phyloP scores from a whole-genome alignment of 2,888 invertebrate genomes.

The Hemicrepidius hirtus region DNA sequence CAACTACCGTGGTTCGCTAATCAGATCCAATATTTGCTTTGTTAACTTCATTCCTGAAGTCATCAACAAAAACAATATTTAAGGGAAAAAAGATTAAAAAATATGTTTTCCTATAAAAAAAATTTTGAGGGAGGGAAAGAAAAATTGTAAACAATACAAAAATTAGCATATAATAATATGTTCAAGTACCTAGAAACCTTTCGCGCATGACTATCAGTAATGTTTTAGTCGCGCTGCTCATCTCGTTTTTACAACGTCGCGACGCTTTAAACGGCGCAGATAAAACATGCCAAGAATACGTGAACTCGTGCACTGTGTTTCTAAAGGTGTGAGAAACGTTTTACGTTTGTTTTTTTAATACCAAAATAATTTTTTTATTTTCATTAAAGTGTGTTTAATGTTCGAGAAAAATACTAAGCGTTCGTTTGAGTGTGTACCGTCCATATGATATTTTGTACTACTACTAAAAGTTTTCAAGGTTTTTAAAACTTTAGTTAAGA shows the following conservation, averaged over 20 bases:
- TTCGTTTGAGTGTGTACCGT: too few species aligned
- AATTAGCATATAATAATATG: not conserved
- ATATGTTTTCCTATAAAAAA: too few species aligned
- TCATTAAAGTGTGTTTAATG: too few species aligned
- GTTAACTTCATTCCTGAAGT: too few species aligned
- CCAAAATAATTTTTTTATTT: not conserved
- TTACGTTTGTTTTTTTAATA: not conserved
- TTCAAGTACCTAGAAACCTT: too few species aligned
- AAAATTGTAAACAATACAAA: not conserved
- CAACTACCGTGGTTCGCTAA: not conserved
- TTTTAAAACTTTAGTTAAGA: too few species aligned
- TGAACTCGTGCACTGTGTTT: not conserved
- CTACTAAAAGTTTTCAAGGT: too few species aligned
- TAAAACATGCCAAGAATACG: constrained; percentile 6
- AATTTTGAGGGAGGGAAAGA: too few species aligned
- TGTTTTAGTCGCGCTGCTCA: constrained; percentile 19
- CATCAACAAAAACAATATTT: not conserved
- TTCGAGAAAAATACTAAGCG: too few species aligned
- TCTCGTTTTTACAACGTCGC: constrained; percentile 37
- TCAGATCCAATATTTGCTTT: too few species aligned
- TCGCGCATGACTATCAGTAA: constrained; percentile 3
- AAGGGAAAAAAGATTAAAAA: too few species aligned
- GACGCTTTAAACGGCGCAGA: constrained; percentile 27
- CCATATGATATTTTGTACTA: too few species aligned
- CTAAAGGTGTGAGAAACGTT: not conserved